Evolutionary conservation across 2,113 vertebrate species (phyloP).

Genomic region (Miniopterus natalensis): DNA sequence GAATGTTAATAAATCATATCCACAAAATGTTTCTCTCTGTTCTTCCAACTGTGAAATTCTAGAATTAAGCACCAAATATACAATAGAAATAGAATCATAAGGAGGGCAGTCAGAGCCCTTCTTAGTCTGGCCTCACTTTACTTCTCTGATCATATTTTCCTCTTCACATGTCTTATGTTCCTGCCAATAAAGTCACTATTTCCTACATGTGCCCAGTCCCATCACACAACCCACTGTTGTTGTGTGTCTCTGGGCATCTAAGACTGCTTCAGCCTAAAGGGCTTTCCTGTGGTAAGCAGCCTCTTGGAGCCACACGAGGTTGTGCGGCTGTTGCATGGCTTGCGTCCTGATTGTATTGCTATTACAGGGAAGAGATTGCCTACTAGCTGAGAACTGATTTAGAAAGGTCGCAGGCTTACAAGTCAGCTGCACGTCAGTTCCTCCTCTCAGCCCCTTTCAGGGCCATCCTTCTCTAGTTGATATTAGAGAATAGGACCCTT

Average conservation of each 20-base stretch:
- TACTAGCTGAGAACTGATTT: not conserved
- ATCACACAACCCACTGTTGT: rapidly evolving
- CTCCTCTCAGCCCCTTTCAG: not conserved
- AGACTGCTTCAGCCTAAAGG: not conserved
- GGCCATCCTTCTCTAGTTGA: not conserved
- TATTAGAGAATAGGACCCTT: not conserved
- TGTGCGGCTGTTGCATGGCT: not conserved
- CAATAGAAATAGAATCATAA: not conserved
- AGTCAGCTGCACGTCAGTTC: not conserved
- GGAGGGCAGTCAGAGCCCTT: not conserved
- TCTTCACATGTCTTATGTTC: not conserved
- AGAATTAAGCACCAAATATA: not conserved
- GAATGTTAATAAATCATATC: not conserved
- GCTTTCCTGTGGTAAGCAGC: not conserved
- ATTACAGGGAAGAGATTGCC: not conserved
- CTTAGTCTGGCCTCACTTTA: not conserved
- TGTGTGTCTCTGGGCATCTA: not conserved
- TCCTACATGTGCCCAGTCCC: not conserved
- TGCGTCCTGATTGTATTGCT: not conserved
- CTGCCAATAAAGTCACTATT: not conserved
- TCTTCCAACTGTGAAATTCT: constrained; percentile 27
- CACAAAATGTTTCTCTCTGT: not conserved
- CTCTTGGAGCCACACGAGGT: not conserved
- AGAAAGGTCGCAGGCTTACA: not conserved
- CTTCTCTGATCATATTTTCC: not conserved